Evolutionary conservation across 2,888 invertebrate genomes (phyloP).

Genomic region (Volucella bombylans): DNA sequence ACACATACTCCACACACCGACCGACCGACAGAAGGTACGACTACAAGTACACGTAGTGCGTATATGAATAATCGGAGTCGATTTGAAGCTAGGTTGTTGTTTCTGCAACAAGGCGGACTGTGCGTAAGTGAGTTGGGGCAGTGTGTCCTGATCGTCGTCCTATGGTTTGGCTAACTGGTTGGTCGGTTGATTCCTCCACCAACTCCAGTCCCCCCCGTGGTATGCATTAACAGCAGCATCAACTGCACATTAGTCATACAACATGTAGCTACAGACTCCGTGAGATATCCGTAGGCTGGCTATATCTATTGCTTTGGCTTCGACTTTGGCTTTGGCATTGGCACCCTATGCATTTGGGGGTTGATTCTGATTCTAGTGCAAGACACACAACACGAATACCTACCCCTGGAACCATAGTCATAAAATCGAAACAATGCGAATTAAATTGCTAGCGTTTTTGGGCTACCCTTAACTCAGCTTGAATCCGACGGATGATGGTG

Average conservation of each 20-base stretch:
- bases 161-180: constrained; percentile 61
- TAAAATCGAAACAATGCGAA: constrained; percentile 73
- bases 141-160: constrained; percentile 37
- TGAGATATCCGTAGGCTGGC: constrained; percentile 1
- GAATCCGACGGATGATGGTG: constrained; percentile 47
- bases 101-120: constrained; percentile 58
- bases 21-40: constrained; percentile 14
- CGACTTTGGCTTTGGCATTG: constrained; percentile 27
- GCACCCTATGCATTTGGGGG: constrained; percentile 27
- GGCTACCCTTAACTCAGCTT: constrained; percentile 20
- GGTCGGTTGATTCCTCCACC: constrained; percentile 44
- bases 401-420: constrained; percentile 41
- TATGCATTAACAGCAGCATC: constrained; percentile 50
- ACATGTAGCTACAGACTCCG: constrained; percentile 36
- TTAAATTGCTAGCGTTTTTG: constrained; percentile 66
- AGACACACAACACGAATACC: constrained; percentile 22
- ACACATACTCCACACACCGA: constrained; percentile 26
- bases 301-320: neutral
- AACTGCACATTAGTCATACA: constrained; percentile 73
- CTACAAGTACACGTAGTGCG: constrained; percentile 45
- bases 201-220: neutral
- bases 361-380: constrained; percentile 35
- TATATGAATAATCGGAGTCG: constrained; percentile 9
- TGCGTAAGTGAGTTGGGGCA: constrained; percentile 48
- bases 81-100: constrained; percentile 12